These are phyloP conservation scores for Pterocles burchelli DNA, from an alignment of 2,113 vertebrate species.

Conservation along the genomic window DNA sequence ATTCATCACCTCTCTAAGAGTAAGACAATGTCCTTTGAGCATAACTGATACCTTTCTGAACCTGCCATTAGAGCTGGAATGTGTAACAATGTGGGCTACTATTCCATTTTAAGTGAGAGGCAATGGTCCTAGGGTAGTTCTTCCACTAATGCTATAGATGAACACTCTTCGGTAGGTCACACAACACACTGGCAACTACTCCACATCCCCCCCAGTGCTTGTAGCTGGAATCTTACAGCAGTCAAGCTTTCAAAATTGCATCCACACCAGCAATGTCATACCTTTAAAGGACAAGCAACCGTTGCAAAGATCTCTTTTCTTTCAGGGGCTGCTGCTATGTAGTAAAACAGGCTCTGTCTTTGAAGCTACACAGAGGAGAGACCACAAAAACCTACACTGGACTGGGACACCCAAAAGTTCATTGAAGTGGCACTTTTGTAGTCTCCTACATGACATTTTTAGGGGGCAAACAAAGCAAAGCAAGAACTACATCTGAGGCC, in stretches of 20 bases:
- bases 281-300: background rate
- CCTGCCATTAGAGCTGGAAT: background rate
- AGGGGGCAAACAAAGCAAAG: background rate
- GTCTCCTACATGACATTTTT: background rate
- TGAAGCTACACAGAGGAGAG: background rate
- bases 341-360: background rate
- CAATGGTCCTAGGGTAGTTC: background rate
- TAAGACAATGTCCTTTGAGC: background rate
- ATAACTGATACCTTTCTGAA: background rate
- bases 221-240: background rate
- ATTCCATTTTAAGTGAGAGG: background rate
- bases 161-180: background rate
- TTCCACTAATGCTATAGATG: background rate
- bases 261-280: background rate
- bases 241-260: background rate
- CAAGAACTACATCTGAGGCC: background rate
- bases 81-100: background rate
- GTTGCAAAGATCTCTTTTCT: background rate
- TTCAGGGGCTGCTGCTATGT: background rate
- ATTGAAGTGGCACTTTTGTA: background rate
- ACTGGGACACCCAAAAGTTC: background rate
- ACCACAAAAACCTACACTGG: background rate
- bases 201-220: background rate
- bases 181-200: background rate
- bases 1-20: background rate